Evolutionary conservation across 2,113 vertebrate species (phyloP), one percentile per base, ranked within the genome.

Genomic region (Tachycineta bicolor): DNA sequence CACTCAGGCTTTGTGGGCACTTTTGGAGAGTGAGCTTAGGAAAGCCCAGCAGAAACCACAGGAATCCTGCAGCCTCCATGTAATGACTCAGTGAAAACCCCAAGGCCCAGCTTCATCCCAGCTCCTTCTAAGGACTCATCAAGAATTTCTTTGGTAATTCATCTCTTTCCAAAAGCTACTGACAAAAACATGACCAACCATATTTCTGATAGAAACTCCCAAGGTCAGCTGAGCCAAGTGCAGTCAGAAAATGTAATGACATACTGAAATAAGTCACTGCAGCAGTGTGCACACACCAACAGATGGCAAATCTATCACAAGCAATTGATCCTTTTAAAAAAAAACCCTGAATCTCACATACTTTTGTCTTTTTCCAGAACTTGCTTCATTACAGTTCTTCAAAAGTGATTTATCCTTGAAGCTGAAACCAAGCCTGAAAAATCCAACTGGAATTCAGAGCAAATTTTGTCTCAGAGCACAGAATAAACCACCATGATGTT

Each of bases 301-400:
- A 91, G 92, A 80, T 76, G 82, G 88, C 70, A 90, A 79, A 96
- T 85, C 70, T 82, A 71, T 85, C 82, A 85, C 75, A 31, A 84
- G 59, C 60, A 82, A 44, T 68, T 67, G 56, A 71, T 67, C 37
- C 59, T 73, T 88, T 94, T 97, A 60, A 2, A 4, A 17, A 47
- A 19, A 52, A 25, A 47, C 8, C 29, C 39, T 18, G 4, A 62
- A 60, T 69, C 44, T 85, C 55, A 69, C 64, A 34, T 52, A n/a
- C 43, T 92, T 92, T 41, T 58, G 28, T 73, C 12, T 86, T 90
- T 70, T 89, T 77, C 39, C 64, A 63, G 87, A 90, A 68, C 24
- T 63, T 47, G 19, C 64, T 70, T 77, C 16, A 0, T 73, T 77
- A 33, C 67, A 20, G 79, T 24, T 83, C 68, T 83, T 87, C 89